These are phyloP conservation scores for Tryphoninae sp. DNA, from an alignment of 2,888 invertebrate species.

Conservation along the genomic window DNA sequence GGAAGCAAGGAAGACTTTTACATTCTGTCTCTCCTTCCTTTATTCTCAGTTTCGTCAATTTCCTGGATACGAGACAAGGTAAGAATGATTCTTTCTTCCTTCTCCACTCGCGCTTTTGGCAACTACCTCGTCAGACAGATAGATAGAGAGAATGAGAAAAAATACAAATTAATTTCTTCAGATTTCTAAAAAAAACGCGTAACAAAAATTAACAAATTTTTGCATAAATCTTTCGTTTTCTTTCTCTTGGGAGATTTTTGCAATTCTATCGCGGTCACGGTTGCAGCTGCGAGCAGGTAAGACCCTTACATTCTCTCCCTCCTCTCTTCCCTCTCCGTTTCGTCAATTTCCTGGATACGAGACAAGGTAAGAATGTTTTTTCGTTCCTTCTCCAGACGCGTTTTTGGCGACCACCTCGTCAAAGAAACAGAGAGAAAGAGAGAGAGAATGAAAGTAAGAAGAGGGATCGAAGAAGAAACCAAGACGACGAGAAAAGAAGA, in stretches of 20 bases:
- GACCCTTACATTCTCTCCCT: background rate
- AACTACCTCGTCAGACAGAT: conserved; percentile 24
- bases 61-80: conserved; percentile 1
- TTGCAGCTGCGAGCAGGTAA: conserved; percentile 45
- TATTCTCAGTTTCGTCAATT: conserved; percentile 18
- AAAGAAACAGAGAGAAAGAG: conserved; percentile 5
- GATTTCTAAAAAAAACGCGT: background rate
- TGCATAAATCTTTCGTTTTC: background rate
- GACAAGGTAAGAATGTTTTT: conserved; percentile 29
- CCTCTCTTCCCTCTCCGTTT: background rate
- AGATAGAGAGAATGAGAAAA: conserved; percentile 20
- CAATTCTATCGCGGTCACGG: conserved; percentile 5
- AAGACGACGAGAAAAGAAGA: conserved; percentile 66
- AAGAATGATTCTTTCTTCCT: conserved; percentile 39
- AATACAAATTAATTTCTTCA: background rate
- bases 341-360: conserved; percentile 16
- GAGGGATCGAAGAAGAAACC: conserved; percentile 62
- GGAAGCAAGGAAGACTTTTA: conserved; percentile 26
- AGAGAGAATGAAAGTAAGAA: conserved; percentile 42
- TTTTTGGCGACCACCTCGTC: conserved; percentile 38
- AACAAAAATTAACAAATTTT: background rate
- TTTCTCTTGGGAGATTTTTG: conserved; percentile 14
- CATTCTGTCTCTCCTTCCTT: background rate
- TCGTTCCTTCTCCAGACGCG: conserved; percentile 19
- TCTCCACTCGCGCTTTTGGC: background rate